phyloP scores from a whole-genome alignment of 2,888 invertebrate genomes.

The Thereva nobilitata region DNA sequence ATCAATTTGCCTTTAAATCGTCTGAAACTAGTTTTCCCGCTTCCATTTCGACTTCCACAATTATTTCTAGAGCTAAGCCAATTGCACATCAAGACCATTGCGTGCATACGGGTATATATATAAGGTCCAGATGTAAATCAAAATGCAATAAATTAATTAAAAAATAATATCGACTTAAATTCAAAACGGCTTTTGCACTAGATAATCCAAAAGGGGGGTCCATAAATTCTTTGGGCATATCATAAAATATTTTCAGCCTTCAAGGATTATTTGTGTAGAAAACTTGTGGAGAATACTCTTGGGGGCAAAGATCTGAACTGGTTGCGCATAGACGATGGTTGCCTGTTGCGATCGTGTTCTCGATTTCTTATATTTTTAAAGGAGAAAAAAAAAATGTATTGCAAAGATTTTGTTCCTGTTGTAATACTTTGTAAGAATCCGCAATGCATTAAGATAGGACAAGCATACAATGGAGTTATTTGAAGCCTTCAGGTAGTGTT shows the following conservation, averaged over 20 bases:
- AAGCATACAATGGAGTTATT: neutral
- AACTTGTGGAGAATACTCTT: neutral
- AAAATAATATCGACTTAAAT: slow-evolving; percentile 22
- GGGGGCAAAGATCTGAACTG: neutral
- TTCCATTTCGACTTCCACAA: slow-evolving; percentile 18
- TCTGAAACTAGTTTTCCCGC: slow-evolving; percentile 15
- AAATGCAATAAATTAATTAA: slow-evolving; percentile 29
- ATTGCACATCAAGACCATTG: neutral
- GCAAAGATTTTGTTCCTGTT: too few relatives aligned
- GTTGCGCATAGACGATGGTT: neutral
- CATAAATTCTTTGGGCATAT: slow-evolving; percentile 9
- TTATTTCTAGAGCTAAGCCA: too few relatives aligned
- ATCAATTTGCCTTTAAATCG: slow-evolving; percentile 5
- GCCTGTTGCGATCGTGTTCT: too few relatives aligned
- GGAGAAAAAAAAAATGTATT: too few relatives aligned
- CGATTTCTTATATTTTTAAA: too few relatives aligned
- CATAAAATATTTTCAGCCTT: slow-evolving; percentile 18
- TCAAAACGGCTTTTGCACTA: slow-evolving; percentile 10
- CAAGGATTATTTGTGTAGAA: slow-evolving; percentile 10
- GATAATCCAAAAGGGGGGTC: slow-evolving; percentile 14
- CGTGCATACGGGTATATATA: slow-evolving; percentile 13
- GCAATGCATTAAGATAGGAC: slow-evolving; percentile 11
- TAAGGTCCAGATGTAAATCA: slow-evolving; percentile 21
- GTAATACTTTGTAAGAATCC: neutral
- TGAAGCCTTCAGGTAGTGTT: neutral